Percentiles rank a stretch among this genome's conserved stretches.
Evolutionary conservation across 2,113 vertebrate species (phyloP).

Genomic region (Oreochromis spilurus): DNA sequence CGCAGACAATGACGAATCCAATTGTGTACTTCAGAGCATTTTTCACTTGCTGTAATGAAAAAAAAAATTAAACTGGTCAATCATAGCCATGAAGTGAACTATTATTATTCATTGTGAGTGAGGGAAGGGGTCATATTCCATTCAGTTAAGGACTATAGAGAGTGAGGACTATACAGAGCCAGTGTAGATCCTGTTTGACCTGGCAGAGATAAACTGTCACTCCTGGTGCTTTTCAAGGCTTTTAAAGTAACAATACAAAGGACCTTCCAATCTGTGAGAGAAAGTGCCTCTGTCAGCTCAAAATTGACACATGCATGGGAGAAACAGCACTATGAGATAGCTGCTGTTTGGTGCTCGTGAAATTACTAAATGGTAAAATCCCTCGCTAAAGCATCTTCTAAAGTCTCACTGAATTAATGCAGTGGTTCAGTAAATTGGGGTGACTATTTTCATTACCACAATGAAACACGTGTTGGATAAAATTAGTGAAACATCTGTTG

Average conservation of each 20-base stretch:
- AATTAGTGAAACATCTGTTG: neutral
- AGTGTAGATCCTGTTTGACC: slow-evolving; percentile 36
- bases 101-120: slow-evolving; percentile 34
- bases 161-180: slow-evolving; percentile 26
- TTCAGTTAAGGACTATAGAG: slow-evolving; percentile 27
- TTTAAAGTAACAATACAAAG: slow-evolving; percentile 62
- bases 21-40: slow-evolving; percentile 89
- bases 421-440: neutral
- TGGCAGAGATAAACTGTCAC: slow-evolving; percentile 42
- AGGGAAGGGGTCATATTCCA: slow-evolving; percentile 19
- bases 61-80: slow-evolving; percentile 50
- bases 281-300: slow-evolving; percentile 63
- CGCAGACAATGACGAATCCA: slow-evolving; percentile 86
- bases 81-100: slow-evolving; percentile 33
- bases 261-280: slow-evolving; percentile 32
- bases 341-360: neutral
- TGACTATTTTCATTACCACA: neutral
- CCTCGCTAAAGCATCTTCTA: neutral
- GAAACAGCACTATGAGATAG: slow-evolving; percentile 11
- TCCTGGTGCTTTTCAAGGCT: slow-evolving; percentile 46
- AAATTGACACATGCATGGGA: slow-evolving; percentile 52
- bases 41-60: slow-evolving; percentile 87
- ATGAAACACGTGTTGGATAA: neutral
- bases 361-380: neutral
- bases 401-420: neutral